phyloP scores from a whole-genome alignment of 2,113 vertebrate genomes.

The Lanius collurio region DNA sequence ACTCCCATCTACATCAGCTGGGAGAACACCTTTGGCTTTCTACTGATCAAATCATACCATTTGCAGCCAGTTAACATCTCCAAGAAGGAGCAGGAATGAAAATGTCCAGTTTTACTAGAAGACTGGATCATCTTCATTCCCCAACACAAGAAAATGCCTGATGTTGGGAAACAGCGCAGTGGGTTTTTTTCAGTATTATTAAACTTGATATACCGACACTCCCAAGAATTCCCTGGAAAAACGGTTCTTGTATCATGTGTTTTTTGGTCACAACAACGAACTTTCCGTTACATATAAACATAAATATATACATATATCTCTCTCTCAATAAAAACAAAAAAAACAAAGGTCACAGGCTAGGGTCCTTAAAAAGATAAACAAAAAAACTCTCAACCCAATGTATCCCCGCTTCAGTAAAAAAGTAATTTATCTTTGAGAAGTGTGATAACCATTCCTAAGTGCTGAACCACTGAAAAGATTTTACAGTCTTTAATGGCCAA shows the following conservation, averaged over 20 bases:
- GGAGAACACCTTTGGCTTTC: background rate
- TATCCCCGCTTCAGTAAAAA: background rate
- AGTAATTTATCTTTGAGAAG: background rate
- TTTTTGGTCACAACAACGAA: background rate
- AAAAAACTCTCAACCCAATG: background rate
- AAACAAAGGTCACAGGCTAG: background rate
- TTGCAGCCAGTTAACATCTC: background rate
- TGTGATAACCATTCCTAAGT: background rate
- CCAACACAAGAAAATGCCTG: background rate
- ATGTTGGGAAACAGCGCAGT: background rate
- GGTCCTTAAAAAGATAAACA: background rate
- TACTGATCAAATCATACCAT: background rate
- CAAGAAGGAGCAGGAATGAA: background rate
- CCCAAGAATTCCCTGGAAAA: background rate
- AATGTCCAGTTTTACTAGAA: background rate
- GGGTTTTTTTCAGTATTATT: background rate
- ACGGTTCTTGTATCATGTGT: background rate
- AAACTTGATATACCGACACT: background rate
- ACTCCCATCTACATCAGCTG: background rate
- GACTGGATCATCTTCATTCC: background rate
- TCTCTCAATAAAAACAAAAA: background rate
- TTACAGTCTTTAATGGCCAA: background rate
- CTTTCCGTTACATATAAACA: background rate
- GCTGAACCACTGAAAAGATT: background rate
- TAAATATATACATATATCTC: background rate